Base-by-base conservation (phyloP, 2,797 vertebrate species). In the Semotilus atromaculatus region DNA sequence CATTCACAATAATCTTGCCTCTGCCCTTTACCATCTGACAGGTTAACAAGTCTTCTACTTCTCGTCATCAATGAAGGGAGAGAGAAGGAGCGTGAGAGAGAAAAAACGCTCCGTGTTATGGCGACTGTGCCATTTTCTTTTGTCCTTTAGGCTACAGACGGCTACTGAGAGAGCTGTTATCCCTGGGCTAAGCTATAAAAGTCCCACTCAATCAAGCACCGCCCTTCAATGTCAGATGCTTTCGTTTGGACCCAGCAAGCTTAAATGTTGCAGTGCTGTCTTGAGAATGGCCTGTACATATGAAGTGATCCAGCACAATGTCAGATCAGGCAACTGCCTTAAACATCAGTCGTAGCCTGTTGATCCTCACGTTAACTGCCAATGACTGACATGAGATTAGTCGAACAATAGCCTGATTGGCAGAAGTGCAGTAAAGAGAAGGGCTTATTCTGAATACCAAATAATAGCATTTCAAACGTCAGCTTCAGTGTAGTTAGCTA, bases 341-440 rank as follows among this genome's bases (percentile, higher is more conserved):
- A 26, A 34, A 84, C 75, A 86, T 90, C 88, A 88, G 82, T 90
- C 89, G 86, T 43, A 55, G 82, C 64, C 86, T 76, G 74, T 81
- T 70, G 67, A 66, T 81, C 80, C 45, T 55, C 48, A 13, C 76
- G 74, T 87, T 88, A 83, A 85, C 87, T 90, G 88, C 74, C 86
- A 53, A 87, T 86, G 85, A 70, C 76, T 75, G 80, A 58, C 79
- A 83, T 87, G 88, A 90, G 83, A 81, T 89, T 83, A 87, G 84
- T 80, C 82, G 90, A 91, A 90, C 89, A 92, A 88, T 80, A 85
- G 62, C 83, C 89, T 89, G 88, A 91, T 87, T 89, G 89, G 88
- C 82, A 66, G 29, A 74, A 21, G 75, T 76, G 64, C 83, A 66
- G 80, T 85, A 77, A 90, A 86, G 13, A 88, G 86, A 87, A 77